Evolutionary conservation across 2,113 vertebrate genomes (phyloP), one percentile per base, ranked within the genome.

Genomic region (Osmerus eperlanus): DNA sequence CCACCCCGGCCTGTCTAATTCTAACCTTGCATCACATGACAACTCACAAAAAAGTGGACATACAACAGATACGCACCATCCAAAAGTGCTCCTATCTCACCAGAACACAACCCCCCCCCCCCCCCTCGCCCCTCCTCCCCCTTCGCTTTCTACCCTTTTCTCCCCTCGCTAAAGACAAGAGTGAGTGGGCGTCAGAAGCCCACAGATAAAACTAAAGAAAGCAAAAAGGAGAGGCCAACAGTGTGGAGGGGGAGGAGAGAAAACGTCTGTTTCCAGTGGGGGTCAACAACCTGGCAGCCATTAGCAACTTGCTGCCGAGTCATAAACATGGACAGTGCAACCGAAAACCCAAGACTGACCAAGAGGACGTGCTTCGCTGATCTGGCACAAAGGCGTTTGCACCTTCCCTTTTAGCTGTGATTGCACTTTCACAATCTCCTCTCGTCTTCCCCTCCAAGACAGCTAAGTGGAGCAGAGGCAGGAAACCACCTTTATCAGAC

Each of bases 401-500:
- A 77, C 67, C 80, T 87, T 84, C 65, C 32, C 21, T 81, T 83
- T 89, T 82, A 81, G 78, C 83, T 82, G 67, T 60, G 76, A 77
- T 68, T 82, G 78, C 78, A 79, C 80, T 83, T 82, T 84, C 71
- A 72, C 67, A 76, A 65, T 78, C 79, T 78, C 70, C 75, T 64
- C 32, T 62, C 68, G 60, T 23, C 1, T 19, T 51, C n/a, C 58
- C 29, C 13, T 56, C 41, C 41, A 12, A 47, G 41, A 47, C 41
- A 23, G 68, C 82, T 85, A 87, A 85, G 84, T 88, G 85, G 86
- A 87, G 80, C 84, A 86, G 74, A 75, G 78, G 81, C 88, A 91
- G 89, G 89, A 93, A 91, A 88, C 89, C 86, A 90, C 83, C 79
- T 89, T 90, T 87, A 89, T 91, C 88, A 82, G 73, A 83, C 80